Evolutionary conservation across 2,888 invertebrate genomes (phyloP).

Genomic region (Lasius platythorax): DNA sequence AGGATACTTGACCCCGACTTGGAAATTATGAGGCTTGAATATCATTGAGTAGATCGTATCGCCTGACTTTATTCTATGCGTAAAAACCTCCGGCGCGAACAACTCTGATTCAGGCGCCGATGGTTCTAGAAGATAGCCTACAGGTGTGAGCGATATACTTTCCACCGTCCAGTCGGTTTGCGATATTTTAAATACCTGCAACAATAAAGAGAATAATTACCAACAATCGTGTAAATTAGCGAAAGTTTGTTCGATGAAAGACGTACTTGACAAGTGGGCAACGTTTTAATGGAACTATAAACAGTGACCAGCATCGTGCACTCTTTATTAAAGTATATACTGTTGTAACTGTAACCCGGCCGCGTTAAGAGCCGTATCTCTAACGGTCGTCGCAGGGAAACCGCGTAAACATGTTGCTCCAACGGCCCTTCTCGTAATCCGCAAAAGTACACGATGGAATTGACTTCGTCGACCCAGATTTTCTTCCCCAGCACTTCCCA

Average conservation of each 20-base stretch:
- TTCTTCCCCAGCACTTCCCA: slow-evolving; percentile 96
- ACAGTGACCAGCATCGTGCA: slow-evolving; percentile 94
- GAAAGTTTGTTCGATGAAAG: not conserved
- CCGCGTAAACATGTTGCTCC: slow-evolving; percentile 97
- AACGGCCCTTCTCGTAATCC: slow-evolving; percentile 96
- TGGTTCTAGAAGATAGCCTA: slow-evolving; percentile 91
- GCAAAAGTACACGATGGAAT: slow-evolving; percentile 95
- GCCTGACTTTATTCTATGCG: slow-evolving; percentile 90
- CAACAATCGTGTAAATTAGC: not conserved
- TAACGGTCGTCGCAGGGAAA: slow-evolving; percentile 91
- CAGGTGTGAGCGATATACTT: slow-evolving; percentile 89
- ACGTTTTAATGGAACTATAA: slow-evolving; percentile 93
- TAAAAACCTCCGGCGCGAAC: slow-evolving; percentile 91
- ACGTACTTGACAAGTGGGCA: slow-evolving; percentile 90
- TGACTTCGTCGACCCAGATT: slow-evolving; percentile 94
- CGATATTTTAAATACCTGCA: slow-evolving; percentile 89
- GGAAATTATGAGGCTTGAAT: slow-evolving; percentile 93
- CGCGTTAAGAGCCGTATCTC: slow-evolving; percentile 92
- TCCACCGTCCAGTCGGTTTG: slow-evolving; percentile 91
- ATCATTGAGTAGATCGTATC: slow-evolving; percentile 94
- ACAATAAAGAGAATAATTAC: slow-evolving; percentile 5
- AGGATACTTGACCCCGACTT: slow-evolving; percentile 92
- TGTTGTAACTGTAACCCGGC: slow-evolving; percentile 94
- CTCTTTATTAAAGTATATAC: slow-evolving; percentile 88
- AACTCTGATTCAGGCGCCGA: slow-evolving; percentile 87